Evolutionary conservation across 2,888 invertebrate genomes (phyloP), one percentile per base, ranked within the genome.

Genomic region (Eristalis pertinax): DNA sequence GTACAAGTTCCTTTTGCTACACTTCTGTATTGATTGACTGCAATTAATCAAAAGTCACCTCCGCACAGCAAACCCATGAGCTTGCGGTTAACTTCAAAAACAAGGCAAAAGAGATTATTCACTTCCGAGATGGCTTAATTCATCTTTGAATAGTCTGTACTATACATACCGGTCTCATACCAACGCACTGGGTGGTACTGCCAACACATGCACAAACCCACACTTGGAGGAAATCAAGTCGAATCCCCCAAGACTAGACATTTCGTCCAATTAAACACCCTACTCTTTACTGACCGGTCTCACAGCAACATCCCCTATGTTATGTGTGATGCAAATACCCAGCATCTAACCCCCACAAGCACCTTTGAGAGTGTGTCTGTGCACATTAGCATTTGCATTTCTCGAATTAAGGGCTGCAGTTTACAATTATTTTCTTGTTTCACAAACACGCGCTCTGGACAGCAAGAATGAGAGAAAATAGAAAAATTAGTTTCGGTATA

Each of bases 401-500:
- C n/a, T 38, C 38, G 38, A 32, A 38, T 38, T 38, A 38, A 38
- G 38, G 38, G 38, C 13, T 38, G 38, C 38, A 13, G 38, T 13
- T 11, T 38, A 13, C 38, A 38, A 38, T 38, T 38, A 38, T 38
- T 50, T 19, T 19, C 8, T 50, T 50, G 50, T 50, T 19, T 19
- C 15, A n/a, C 4, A 15, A 2, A 50, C 8, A 8, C 8, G 8
- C 32, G 32, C 32, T 32, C 32, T 32, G 32, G 8, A 19, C 26
- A 13, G 3, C 4, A 24, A 60, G 67, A 78, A 60, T 65, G 63
- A 73, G 62, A 62, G 69, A 77, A 35, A 60, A 67, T 29, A 29
- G 38, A 63, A 43, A 24, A 74, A 68, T 73, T 79, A 4, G 43
- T 58, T 79, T 73, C n/a, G 64, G 24, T 68, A 43, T 11, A 35